phyloP scores from a whole-genome alignment of 92 coral and sea anemone species.

The Siderastrea siderea region DNA sequence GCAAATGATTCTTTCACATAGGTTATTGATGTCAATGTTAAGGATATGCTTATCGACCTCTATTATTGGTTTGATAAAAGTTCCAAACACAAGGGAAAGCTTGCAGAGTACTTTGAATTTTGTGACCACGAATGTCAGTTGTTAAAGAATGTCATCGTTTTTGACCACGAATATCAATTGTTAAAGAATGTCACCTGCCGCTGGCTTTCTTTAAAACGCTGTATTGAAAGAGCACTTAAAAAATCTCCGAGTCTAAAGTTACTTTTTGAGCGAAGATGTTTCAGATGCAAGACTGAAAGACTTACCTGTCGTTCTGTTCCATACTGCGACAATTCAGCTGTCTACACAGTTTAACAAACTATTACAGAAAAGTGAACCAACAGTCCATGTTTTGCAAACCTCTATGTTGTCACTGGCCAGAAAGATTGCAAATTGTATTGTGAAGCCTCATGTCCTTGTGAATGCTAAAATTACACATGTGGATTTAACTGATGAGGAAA shows the following conservation, averaged over 20 bases:
- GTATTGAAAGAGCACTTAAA: conserved; percentile 52
- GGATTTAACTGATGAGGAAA: conserved; percentile 27
- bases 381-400: conserved; percentile 35
- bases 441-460: conserved; percentile 27
- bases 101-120: conserved; percentile 48
- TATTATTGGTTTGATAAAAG: conserved; percentile 68
- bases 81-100: conserved; percentile 53
- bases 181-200: conserved; percentile 48
- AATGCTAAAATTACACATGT: conserved; percentile 29
- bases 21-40: conserved; percentile 44
- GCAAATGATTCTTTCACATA: conserved; percentile 41
- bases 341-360: conserved; percentile 57
- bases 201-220: conserved; percentile 58
- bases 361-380: conserved; percentile 55
- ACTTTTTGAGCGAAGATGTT: conserved; percentile 22
- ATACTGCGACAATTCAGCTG: conserved; percentile 55
- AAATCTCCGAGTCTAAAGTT: conserved; percentile 60
- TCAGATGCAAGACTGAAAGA: conserved; percentile 44
- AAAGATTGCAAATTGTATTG: conserved; percentile 46
- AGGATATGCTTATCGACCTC: conserved; percentile 48
- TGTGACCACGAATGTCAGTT: conserved; percentile 56
- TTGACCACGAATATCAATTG: conserved; percentile 51
- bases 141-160: not conserved
- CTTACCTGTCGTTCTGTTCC: conserved; percentile 49
- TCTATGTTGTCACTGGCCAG: conserved; percentile 41